Evolutionary conservation across 2,113 vertebrate species (phyloP).

Genomic region (Chinchilla lanigera): DNA sequence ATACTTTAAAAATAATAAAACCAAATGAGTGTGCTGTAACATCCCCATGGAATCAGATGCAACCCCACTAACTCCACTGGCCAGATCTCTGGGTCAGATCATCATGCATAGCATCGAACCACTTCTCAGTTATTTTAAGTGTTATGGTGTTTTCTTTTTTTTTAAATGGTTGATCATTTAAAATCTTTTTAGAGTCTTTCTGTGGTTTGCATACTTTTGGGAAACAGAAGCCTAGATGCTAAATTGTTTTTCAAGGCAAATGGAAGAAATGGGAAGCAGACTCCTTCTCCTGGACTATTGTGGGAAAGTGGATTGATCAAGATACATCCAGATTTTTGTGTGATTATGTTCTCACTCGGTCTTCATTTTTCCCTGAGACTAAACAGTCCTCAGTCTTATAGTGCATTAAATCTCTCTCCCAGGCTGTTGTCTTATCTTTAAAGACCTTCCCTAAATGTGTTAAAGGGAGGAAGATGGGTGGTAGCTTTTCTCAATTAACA

Average conservation of each 20-base stretch:
- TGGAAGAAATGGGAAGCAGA: neutral
- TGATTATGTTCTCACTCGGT: neutral
- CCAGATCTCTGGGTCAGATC: neutral
- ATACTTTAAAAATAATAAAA: neutral
- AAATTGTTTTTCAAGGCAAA: conserved; percentile 33
- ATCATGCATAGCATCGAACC: neutral
- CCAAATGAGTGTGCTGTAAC: neutral
- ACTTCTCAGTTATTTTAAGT: neutral
- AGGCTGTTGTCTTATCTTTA: neutral
- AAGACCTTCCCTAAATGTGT: neutral
- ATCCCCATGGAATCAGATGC: neutral
- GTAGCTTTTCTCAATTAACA: neutral
- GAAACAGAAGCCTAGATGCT: neutral
- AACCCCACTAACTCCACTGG: accelerated
- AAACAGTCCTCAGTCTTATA: neutral
- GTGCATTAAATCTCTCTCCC: neutral
- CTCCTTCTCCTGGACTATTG: neutral
- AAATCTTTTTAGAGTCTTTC: neutral
- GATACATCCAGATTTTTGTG: neutral
- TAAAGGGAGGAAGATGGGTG: neutral
- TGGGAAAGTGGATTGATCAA: neutral
- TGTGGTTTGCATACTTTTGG: neutral
- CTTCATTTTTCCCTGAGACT: conserved; percentile 9
- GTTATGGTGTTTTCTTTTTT: neutral
- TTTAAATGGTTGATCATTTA: neutral